A percentile compares a stretch with the other conserved stretches of the same genome.
These are phyloP conservation scores for Ptiloglossa arizonensis DNA, from an alignment of 1,140 invertebrate species.

Conservation along the genomic window DNA sequence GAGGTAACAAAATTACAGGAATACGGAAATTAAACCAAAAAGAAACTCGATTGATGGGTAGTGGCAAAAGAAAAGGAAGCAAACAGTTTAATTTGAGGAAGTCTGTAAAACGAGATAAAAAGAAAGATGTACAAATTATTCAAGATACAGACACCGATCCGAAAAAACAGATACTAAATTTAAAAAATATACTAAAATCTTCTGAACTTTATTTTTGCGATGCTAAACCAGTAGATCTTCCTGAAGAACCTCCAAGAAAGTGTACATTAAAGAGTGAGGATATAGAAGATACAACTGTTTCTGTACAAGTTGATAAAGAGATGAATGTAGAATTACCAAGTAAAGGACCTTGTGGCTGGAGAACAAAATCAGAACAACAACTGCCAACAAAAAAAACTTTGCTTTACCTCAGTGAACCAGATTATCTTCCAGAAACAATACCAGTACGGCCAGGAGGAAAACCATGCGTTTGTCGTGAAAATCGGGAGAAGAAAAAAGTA, in stretches of 20 bases:
- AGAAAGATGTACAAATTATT: background rate
- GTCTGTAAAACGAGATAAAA: background rate
- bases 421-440: constrained; percentile 59
- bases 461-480: constrained; percentile 71
- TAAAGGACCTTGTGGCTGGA: constrained; percentile 60
- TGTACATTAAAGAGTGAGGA: constrained; percentile 28
- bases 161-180: constrained; percentile 1
- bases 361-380: constrained; percentile 63
- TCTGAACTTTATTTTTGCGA: background rate
- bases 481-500: constrained; percentile 69
- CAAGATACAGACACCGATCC: background rate
- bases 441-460: constrained; percentile 60
- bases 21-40: background rate
- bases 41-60: too few relatives aligned
- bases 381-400: constrained; percentile 67
- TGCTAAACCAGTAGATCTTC: constrained; percentile 40
- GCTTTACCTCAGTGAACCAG: constrained; percentile 62
- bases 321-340: background rate
- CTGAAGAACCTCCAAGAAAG: constrained; percentile 14
- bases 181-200: constrained; percentile 45
- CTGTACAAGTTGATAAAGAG: background rate
- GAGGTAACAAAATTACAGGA: background rate
- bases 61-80: background rate
- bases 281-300: background rate
- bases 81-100: background rate